Evolutionary conservation across 2,113 vertebrate species (phyloP).

Genomic region (Grammomys surdaster): DNA sequence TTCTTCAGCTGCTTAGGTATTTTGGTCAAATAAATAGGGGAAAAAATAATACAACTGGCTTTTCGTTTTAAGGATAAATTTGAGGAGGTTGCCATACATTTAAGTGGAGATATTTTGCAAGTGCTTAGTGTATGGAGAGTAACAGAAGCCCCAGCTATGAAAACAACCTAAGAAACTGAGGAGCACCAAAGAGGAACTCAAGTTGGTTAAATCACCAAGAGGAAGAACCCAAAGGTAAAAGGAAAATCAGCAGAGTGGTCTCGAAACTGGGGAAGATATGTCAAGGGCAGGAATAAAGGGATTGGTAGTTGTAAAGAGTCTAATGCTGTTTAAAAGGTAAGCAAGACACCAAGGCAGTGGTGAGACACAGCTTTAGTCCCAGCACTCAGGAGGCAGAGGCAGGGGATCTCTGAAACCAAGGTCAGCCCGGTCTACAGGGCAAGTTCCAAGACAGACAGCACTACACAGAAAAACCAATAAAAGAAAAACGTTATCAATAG

Average conservation of each 20-base stretch:
- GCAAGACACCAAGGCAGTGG: not conserved
- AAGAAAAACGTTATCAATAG: not conserved
- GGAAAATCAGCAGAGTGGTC: not conserved
- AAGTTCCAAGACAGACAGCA: not conserved
- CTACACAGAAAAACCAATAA: not conserved
- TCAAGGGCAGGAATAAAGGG: not conserved
- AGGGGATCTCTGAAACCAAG: not conserved
- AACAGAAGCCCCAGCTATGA: not conserved
- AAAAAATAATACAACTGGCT: not conserved
- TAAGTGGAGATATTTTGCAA: constrained; percentile 5
- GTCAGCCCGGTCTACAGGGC: not conserved
- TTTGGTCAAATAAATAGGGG: not conserved
- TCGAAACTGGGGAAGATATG: not conserved
- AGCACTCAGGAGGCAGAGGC: not conserved
- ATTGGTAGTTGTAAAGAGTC: not conserved
- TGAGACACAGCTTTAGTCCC: not conserved
- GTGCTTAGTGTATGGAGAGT: not conserved
- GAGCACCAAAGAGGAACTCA: not conserved
- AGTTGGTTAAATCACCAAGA: not conserved
- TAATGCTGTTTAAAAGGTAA: not conserved
- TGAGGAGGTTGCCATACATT: constrained; percentile 12
- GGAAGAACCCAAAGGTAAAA: not conserved
- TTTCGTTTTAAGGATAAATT: constrained; percentile 3
- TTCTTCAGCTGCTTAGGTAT: not conserved
- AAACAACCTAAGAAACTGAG: not conserved